Conservation (phyloP, 1,140 invertebrate genomes). For the Linepithema humile region DNA sequence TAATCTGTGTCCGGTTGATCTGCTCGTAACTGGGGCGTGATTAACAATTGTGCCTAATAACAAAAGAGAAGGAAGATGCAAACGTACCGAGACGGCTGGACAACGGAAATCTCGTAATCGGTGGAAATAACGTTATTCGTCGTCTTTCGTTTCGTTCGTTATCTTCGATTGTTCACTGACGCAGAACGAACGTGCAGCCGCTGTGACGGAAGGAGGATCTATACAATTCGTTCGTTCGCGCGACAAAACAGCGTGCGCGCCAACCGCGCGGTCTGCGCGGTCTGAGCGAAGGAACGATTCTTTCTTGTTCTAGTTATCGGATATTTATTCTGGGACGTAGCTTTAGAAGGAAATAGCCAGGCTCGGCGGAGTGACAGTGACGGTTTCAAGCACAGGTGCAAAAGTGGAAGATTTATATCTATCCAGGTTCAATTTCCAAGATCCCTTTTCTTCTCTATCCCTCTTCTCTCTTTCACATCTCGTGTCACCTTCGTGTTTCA, state of each 20-base stretch:
- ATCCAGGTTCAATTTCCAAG: conserved; percentile 5
- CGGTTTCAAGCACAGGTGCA: conserved; percentile 10
- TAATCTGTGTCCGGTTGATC: conserved; percentile 36
- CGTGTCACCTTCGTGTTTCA: neutral
- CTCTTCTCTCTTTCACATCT: neutral
- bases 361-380: neutral
- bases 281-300: neutral
- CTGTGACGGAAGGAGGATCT: neutral
- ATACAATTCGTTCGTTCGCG: neutral
- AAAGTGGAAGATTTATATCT: conserved; percentile 37
- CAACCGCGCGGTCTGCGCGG: neutral
- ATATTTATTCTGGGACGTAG: neutral
- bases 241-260: neutral
- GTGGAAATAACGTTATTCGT: neutral
- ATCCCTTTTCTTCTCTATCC: neutral
- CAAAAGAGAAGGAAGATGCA: neutral
- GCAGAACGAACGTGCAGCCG: neutral
- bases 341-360: conserved; percentile 5
- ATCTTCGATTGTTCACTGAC: conserved; percentile 2
- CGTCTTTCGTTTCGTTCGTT: neutral
- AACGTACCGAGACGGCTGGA: neutral
- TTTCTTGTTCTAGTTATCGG: neutral
- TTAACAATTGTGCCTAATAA: conserved; percentile 7
- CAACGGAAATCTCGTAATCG: conserved; percentile 5
- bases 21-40: neutral